These are phyloP conservation scores for Ophthalmolycus amberensis DNA, from an alignment of 2,113 vertebrate genomes.

Conservation along the genomic window DNA sequence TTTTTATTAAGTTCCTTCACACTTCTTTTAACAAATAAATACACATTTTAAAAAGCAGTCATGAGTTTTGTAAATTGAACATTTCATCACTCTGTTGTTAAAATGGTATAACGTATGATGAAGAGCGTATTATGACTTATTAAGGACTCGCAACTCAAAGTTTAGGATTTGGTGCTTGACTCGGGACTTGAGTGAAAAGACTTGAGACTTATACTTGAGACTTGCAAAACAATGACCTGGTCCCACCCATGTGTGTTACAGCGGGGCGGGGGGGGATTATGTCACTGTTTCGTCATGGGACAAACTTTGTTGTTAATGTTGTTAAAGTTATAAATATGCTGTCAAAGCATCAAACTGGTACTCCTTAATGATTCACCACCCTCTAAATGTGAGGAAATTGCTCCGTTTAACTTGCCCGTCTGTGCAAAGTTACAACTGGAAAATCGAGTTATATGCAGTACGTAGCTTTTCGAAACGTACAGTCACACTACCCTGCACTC, in stretches of 20 bases:
- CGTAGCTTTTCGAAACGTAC: not conserved
- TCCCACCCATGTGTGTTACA: not conserved
- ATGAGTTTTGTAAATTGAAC: not conserved
- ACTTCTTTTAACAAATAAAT: too few relatives aligned
- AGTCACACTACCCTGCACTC: not conserved
- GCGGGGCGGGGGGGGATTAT: not conserved
- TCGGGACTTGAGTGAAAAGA: not conserved
- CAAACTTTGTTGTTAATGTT: not conserved
- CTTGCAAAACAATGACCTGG: not conserved
- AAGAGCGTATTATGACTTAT: not conserved
- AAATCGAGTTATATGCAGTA: not conserved
- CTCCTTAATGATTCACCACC: not conserved
- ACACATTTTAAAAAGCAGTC: too few relatives aligned
- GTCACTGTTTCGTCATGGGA: not conserved
- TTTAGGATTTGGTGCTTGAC: not conserved
- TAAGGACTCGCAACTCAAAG: not conserved
- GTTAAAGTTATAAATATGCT: not conserved
- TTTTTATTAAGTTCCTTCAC: too few relatives aligned
- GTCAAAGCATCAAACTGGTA: slow-evolving; percentile 3
- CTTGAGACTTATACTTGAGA: not conserved
- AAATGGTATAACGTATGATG: too few relatives aligned
- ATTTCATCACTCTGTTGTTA: not conserved
- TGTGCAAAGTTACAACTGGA: slow-evolving; percentile 1
- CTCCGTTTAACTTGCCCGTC: not conserved
- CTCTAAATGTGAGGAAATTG: not conserved